Evolutionary conservation across 2,113 vertebrate species (phyloP), one percentile per base, ranked within the genome.

Genomic region (Pollimyrus isidori): DNA sequence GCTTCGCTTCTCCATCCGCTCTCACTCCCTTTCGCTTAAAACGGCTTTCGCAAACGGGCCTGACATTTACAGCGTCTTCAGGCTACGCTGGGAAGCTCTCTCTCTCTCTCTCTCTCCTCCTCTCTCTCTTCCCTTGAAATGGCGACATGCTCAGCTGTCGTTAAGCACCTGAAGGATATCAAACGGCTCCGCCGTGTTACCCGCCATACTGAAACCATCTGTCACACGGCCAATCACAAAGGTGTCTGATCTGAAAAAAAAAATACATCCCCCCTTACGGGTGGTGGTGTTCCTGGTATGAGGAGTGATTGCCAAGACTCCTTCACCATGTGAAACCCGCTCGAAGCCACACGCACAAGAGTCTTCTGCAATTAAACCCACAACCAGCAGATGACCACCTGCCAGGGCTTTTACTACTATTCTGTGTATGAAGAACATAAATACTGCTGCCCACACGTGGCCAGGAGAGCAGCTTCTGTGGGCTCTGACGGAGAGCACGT

Each of bases 331-430:
- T 17, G 30, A 39, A 80, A 17, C 73, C 35, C 15, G 0, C 39
- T 42, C 13, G 0, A 19, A 80, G 73, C 35, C 39, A 89, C 65
- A 19, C 26, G 30, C 87, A 83, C 6, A 39, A 6, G 17, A 9
- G 9, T 73, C 26, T 46, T 88, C 58, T 58, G 15, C 62, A 83
- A 90, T 88, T 88, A 88, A 87, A 49, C 76, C n/a, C 53, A 17
- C 30, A 46, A 21, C 76, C 83, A 84, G 76, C 15, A 17, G 46
- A 17, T 42, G 53, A 62, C 39, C 83, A 52, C 53, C 46, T 80
- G 15, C 88, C 65, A 26, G 45, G 19, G 65, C 45, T 87, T 83
- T 88, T 58, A 23, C 53, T 83, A 42, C 48, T 88, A 21, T 45
- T 88, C 26, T 45, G 23, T 53, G 50, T 73, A 87, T 46, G 80